phyloP scores from a whole-genome alignment of 2,113 vertebrate genomes.

The Mustela lutreola region DNA sequence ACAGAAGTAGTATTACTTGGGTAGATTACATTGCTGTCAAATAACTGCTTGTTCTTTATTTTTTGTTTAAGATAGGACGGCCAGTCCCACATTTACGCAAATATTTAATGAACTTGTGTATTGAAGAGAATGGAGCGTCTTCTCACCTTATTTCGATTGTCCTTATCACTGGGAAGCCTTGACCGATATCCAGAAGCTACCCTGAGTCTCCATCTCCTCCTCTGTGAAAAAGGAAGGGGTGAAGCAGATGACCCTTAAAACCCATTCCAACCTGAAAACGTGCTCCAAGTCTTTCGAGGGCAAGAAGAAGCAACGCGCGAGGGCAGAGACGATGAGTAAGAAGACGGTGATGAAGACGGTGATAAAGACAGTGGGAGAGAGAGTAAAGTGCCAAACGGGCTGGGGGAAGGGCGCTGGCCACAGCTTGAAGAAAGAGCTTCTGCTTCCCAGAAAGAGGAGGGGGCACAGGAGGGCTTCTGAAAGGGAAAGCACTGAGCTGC shows the following conservation, averaged over 20 bases:
- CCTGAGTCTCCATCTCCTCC: neutral
- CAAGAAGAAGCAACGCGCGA: neutral
- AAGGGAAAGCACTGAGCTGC: neutral
- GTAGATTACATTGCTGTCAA: neutral
- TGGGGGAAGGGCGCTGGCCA: fast-evolving
- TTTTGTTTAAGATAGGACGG: neutral
- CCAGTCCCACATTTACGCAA: neutral
- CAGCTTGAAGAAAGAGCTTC: too few relatives aligned
- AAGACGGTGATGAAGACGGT: fast-evolving
- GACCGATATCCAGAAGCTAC: fast-evolving
- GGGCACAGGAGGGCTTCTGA: fast-evolving
- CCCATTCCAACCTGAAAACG: neutral
- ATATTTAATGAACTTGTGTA: neutral
- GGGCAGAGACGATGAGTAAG: fast-evolving
- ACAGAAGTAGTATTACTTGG: neutral
- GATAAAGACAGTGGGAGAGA: neutral
- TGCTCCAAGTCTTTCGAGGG: neutral
- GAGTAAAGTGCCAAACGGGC: fast-evolving
- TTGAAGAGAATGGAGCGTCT: fast-evolving
- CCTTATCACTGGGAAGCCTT: neutral
- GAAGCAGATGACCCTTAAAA: neutral
- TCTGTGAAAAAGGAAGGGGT: fast-evolving
- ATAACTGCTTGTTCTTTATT: neutral
- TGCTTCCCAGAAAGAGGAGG: too few relatives aligned
- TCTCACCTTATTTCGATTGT: fast-evolving